Evolutionary conservation across 1,140 invertebrate species (phyloP).

Genomic region (Nephila pilipes): DNA sequence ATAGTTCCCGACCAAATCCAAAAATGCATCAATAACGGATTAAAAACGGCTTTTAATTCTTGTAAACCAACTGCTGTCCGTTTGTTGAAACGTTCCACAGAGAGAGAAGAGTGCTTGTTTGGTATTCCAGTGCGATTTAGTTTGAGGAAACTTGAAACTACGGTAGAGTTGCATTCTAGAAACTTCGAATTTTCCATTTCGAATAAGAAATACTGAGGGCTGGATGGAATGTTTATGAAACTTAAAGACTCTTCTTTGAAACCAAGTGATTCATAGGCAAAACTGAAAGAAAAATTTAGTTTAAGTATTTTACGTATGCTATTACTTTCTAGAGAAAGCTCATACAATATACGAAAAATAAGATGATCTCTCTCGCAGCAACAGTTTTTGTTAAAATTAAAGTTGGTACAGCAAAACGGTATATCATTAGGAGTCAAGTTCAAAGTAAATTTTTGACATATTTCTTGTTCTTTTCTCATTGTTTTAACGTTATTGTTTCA

Average conservation of each 20-base stretch:
- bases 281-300: slow-evolving; percentile 8
- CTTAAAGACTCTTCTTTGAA: not conserved
- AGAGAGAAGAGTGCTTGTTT: not conserved
- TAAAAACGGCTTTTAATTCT: slow-evolving; percentile 1
- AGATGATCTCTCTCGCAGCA: too few species aligned
- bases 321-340: too few species aligned
- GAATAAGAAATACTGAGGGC: slow-evolving; percentile 27
- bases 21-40: slow-evolving; percentile 46
- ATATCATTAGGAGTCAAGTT: too few species aligned
- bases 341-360: too few species aligned
- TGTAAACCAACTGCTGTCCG: not conserved
- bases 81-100: slow-evolving; percentile 3
- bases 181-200: slow-evolving; percentile 40
- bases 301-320: not conserved
- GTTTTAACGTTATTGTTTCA: too few species aligned
- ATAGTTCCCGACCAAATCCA: slow-evolving; percentile 59
- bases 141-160: not conserved
- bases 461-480: too few species aligned
- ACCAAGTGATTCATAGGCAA: not conserved
- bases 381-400: too few species aligned
- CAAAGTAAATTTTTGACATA: too few species aligned
- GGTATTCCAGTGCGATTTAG: not conserved
- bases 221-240: slow-evolving; percentile 42
- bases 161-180: slow-evolving; percentile 48
- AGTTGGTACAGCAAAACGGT: too few species aligned